A percentile compares a stretch with the other conserved stretches of the same genome.
Evolutionary conservation across 2,797 vertebrate genomes (phyloP).

Genomic region (Pelobates cultripes): DNA sequence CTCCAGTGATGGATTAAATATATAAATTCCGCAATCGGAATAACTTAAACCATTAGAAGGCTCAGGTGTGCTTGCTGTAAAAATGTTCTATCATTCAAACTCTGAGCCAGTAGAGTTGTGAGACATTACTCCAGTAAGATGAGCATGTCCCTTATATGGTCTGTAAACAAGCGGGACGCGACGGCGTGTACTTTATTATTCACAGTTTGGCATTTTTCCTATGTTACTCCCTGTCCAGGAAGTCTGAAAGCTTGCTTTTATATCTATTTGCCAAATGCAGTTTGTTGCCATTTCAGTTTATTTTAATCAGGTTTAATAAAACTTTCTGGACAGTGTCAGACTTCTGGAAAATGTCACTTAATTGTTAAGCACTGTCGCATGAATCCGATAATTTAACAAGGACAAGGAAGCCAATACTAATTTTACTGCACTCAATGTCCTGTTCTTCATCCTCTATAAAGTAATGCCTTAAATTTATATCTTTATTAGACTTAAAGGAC

Average conservation of each 20-base stretch:
- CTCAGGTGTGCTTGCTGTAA: not conserved
- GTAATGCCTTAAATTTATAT: no score
- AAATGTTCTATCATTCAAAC: not conserved
- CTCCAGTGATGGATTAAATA: no score
- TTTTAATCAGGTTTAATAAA: constrained; percentile 72
- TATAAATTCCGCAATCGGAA: no score
- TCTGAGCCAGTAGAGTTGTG: not conserved
- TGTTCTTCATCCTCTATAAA: not conserved
- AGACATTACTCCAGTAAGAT: constrained; percentile 33
- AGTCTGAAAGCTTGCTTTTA: constrained; percentile 75
- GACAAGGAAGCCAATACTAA: not conserved
- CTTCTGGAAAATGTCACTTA: constrained; percentile 64
- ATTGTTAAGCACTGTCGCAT: constrained; percentile 51
- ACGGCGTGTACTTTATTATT: constrained; percentile 70
- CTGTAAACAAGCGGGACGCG: constrained; percentile 59
- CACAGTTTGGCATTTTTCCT: constrained; percentile 70
- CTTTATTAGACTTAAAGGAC: no score
- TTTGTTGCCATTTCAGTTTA: constrained; percentile 74
- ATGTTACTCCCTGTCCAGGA: constrained; percentile 73
- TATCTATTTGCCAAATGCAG: constrained; percentile 72
- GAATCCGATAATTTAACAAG: not conserved
- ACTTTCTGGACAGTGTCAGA: constrained; percentile 65
- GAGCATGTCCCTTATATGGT: constrained; percentile 58
- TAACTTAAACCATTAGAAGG: not conserved
- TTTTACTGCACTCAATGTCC: constrained; percentile 9